These are phyloP conservation scores for Panopea generosa DNA, from an alignment of 2,888 invertebrate species.

Conservation along the genomic window DNA sequence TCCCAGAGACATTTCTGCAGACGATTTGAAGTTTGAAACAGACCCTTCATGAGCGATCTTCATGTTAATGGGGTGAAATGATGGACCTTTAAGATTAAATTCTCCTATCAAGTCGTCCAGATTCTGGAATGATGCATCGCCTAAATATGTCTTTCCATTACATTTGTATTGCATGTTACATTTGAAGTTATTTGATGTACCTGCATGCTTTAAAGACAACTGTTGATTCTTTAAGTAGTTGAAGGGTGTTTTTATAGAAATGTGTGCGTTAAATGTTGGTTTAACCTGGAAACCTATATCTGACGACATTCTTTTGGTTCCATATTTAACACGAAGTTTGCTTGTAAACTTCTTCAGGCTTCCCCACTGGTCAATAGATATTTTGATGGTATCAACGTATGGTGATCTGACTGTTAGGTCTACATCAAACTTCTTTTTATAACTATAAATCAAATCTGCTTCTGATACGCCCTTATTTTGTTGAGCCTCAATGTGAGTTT, in stretches of 20 bases:
- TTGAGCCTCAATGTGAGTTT: conserved; percentile 38
- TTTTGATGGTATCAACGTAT: conserved; percentile 38
- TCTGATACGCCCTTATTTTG: conserved; percentile 43
- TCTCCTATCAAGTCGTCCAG: conserved; percentile 35
- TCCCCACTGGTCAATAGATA: conserved; percentile 50
- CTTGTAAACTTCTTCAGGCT: conserved; percentile 21
- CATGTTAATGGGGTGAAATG: conserved; percentile 32
- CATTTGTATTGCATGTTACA: conserved; percentile 50
- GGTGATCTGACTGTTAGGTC: conserved; percentile 47
- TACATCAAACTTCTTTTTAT: conserved; percentile 33
- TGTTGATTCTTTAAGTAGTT: conserved; percentile 45
- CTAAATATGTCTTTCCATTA: conserved; percentile 44
- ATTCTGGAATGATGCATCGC: conserved; percentile 43
- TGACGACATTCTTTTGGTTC: conserved; percentile 17
- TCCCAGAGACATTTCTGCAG: conserved; percentile 26
- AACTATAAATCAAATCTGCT: conserved; percentile 28
- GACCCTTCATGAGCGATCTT: conserved; percentile 31
- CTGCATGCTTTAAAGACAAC: conserved; percentile 46
- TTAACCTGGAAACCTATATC: conserved; percentile 31
- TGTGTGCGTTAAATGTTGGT: conserved; percentile 35
- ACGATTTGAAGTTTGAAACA: conserved; percentile 35
- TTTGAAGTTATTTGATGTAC: conserved; percentile 39
- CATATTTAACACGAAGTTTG: conserved; percentile 13
- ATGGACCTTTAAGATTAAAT: conserved; percentile 42
- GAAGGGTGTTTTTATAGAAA: conserved; percentile 37